These are phyloP conservation scores for Amiota communis DNA, from an alignment of 2,888 invertebrate species.

Conservation along the genomic window DNA sequence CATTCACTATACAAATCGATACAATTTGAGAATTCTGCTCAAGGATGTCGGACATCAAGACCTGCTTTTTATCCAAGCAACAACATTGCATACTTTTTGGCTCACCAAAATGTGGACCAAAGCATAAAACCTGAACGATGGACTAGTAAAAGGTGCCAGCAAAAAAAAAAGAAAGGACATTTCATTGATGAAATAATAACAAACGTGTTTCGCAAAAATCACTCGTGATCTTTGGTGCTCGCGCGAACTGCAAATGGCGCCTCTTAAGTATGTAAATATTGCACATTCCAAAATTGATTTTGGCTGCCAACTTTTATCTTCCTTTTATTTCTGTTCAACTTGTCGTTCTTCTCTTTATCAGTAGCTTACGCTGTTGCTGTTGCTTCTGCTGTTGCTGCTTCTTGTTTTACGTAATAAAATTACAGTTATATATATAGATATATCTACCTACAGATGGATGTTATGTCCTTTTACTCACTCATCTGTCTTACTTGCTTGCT, in stretches of 20 bases:
- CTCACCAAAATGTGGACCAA: background rate
- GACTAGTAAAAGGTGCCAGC: background rate
- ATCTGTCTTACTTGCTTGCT: background rate
- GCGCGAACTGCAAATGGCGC: background rate
- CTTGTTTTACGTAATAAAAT: conserved; percentile 22
- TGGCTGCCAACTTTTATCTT: background rate
- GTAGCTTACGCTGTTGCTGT: background rate
- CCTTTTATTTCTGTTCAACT: background rate
- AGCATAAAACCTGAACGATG: background rate
- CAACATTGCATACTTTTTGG: background rate
- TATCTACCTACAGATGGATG: no score
- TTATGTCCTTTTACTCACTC: background rate
- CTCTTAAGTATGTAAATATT: conserved; percentile 27
- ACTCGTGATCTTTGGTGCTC: background rate
- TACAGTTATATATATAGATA: conserved; percentile 12
- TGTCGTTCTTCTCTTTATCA: background rate
- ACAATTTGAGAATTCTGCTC: background rate
- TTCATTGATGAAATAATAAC: conserved; percentile 10
- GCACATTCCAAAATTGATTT: conserved; percentile 30
- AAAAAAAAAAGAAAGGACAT: background rate
- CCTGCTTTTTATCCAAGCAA: background rate
- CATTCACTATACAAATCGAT: no score
- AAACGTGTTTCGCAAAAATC: background rate
- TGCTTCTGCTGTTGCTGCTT: conserved; percentile 2
- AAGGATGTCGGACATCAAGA: background rate